Percentiles rank a stretch among this genome's conserved stretches.
These are phyloP conservation scores for Oostethus manadensis DNA, from an alignment of 2,113 vertebrate genomes.

Conservation along the genomic window DNA sequence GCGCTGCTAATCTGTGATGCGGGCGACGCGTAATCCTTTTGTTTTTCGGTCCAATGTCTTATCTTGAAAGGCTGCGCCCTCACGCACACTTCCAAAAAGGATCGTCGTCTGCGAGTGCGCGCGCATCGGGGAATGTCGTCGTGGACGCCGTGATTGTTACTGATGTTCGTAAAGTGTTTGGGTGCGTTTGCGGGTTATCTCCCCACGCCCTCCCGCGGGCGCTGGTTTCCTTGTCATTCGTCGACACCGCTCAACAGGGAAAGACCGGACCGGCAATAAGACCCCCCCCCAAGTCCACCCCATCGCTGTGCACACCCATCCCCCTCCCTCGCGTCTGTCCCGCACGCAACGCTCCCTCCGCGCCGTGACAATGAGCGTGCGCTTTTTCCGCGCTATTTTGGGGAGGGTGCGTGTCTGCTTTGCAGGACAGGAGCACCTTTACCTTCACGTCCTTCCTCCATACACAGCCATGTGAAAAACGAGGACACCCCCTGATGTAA, in stretches of 20 bases:
- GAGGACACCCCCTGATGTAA: too few relatives aligned
- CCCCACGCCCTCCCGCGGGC: too few relatives aligned
- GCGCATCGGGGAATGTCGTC: too few relatives aligned
- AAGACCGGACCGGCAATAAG: background rate
- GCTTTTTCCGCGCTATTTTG: constrained; percentile 52
- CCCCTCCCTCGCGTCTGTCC: constrained; percentile 55
- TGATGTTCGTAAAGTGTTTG: too few relatives aligned
- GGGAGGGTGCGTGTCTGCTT: constrained; percentile 17
- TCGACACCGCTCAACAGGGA: too few relatives aligned
- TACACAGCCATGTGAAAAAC: too few relatives aligned
- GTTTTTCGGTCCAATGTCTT: constrained; percentile 45
- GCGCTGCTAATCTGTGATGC: constrained; percentile 37
- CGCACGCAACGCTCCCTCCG: constrained; percentile 37
- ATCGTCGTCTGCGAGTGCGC: too few relatives aligned
- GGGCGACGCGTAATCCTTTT: constrained; percentile 31
- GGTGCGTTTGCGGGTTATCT: too few relatives aligned
- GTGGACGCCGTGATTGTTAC: too few relatives aligned
- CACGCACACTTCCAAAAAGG: too few relatives aligned
- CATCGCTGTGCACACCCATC: constrained; percentile 5
- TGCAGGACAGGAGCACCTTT: constrained; percentile 43
- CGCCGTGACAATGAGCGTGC: constrained; percentile 21
- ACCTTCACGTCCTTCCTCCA: background rate
- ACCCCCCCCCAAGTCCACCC: background rate
- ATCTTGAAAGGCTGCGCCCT: constrained; percentile 1
- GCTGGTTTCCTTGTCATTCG: too few relatives aligned